Conservation (phyloP, 1,140 invertebrate genomes). For the Anastrepha ludens region DNA sequence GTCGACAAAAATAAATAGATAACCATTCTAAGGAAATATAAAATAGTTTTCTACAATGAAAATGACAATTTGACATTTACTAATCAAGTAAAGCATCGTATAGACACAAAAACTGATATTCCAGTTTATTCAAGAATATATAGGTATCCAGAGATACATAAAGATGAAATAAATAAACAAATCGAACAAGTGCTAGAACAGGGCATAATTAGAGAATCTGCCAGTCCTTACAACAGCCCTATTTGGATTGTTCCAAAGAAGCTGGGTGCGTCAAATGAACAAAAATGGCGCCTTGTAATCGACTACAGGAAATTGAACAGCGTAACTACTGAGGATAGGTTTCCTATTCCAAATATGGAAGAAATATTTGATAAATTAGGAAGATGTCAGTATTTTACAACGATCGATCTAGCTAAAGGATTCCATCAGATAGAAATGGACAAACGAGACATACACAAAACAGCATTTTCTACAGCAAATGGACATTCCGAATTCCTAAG, state of each 20-base stretch:
- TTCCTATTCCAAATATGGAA: not conserved
- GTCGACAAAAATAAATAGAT: too few relatives aligned
- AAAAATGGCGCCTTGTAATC: not conserved
- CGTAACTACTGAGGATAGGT: not conserved
- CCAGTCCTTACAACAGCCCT: not conserved
- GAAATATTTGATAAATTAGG: conserved; percentile 11
- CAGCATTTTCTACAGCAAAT: conserved; percentile 15
- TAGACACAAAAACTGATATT: not conserved
- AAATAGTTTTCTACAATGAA: not conserved
- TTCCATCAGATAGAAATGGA: not conserved
- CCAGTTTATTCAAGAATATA: not conserved
- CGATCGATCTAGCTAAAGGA: not conserved
- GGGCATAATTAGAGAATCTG: not conserved
- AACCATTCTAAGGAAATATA: too few relatives aligned
- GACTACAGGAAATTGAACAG: not conserved
- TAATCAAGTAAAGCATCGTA: not conserved
- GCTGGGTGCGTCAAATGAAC: not conserved
- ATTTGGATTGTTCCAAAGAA: not conserved
- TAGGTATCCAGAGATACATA: not conserved
- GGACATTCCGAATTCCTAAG: not conserved
- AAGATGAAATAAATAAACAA: not conserved
- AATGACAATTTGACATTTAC: conserved; percentile 30
- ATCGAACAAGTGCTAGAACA: not conserved
- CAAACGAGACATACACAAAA: not conserved
- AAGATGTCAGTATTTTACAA: not conserved